These are phyloP conservation scores for Pissodes strobi DNA, from an alignment of 1,140 invertebrate genomes.

Conservation along the genomic window DNA sequence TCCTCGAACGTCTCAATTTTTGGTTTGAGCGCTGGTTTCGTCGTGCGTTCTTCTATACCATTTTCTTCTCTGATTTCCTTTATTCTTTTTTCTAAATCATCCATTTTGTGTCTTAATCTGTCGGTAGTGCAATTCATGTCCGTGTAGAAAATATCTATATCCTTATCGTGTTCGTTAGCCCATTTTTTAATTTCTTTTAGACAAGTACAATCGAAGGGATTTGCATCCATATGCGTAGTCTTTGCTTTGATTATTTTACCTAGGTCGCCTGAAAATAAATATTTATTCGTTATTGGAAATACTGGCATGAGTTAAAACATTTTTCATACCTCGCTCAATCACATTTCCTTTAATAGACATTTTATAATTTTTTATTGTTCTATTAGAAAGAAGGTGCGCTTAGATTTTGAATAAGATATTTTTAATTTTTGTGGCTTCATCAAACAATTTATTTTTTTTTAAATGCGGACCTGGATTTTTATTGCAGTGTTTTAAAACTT, in stretches of 20 bases:
- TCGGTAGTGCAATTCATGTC: conserved; percentile 28
- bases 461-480: too few relatives aligned
- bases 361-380: too few relatives aligned
- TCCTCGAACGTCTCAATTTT: background rate
- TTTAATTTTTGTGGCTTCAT: too few relatives aligned
- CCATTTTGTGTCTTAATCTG: conserved; percentile 25
- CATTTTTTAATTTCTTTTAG: conserved; percentile 34
- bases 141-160: conserved; percentile 29
- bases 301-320: too few relatives aligned
- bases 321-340: too few relatives aligned
- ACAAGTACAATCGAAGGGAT: conserved; percentile 38
- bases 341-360: too few relatives aligned
- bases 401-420: too few relatives aligned
- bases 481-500: too few relatives aligned
- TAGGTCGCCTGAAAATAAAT: conserved; percentile 21
- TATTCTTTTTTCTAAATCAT: conserved; percentile 19
- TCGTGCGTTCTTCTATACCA: conserved; percentile 10
- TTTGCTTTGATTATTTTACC: conserved; percentile 31
- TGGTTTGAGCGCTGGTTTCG: background rate
- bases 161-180: conserved; percentile 34
- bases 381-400: too few relatives aligned
- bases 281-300: too few relatives aligned
- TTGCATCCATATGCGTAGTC: conserved; percentile 32
- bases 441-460: too few relatives aligned
- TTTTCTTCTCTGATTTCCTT: conserved; percentile 20